Conservation (phyloP, 2,797 vertebrate species). For the Lerista edwardsae region DNA sequence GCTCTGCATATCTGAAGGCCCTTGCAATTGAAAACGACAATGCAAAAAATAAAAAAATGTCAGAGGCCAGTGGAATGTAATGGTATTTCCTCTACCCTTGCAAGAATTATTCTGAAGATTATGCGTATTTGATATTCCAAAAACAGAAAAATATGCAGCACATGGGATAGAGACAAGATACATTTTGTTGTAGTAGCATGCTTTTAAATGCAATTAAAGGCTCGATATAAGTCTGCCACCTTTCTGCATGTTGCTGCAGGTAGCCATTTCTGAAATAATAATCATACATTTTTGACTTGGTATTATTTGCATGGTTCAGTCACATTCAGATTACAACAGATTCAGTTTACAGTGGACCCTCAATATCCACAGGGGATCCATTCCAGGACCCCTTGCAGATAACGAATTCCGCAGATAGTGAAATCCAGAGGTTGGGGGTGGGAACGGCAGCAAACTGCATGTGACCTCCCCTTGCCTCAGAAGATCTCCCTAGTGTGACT, state of each 20-base stretch:
- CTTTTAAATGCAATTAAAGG: neutral
- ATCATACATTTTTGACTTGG: neutral
- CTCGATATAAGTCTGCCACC: neutral
- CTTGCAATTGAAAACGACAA: neutral
- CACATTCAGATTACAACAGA: slow-evolving; percentile 5
- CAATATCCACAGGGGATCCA: too few relatives aligned
- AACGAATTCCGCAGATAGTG: too few relatives aligned
- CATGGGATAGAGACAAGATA: neutral
- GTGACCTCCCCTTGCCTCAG: too few relatives aligned
- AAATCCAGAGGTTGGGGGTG: too few relatives aligned
- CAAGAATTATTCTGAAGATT: neutral
- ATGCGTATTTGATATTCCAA: neutral
- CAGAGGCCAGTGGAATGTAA: neutral
- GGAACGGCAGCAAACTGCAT: too few relatives aligned
- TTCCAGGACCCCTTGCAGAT: too few relatives aligned
- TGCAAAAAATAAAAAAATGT: neutral
- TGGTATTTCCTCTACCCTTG: neutral
- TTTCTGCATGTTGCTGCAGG: neutral
- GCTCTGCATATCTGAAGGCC: neutral
- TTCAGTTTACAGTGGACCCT: neutral
- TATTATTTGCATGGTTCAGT: slow-evolving; percentile 2
- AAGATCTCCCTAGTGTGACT: too few relatives aligned
- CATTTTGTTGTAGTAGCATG: neutral
- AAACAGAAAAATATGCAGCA: neutral
- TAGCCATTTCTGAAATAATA: neutral